Base-by-base conservation (phyloP, 2,113 vertebrate species). In the Silurus glanis region DNA sequence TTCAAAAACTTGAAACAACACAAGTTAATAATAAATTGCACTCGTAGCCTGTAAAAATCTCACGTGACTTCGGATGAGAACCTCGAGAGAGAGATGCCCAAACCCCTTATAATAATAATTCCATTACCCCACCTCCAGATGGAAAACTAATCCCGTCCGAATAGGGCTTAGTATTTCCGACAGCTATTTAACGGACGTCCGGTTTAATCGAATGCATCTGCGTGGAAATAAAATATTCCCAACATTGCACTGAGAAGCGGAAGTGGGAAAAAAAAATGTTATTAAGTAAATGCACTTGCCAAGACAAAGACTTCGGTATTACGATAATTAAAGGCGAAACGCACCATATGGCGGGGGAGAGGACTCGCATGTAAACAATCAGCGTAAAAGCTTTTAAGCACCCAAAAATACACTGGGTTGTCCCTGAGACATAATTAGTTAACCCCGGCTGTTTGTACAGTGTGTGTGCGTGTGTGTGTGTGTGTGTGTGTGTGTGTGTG, bases 301-400 rank as follows among this genome's bases (percentile, higher is more conserved):
- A 91, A 93, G 92, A 94, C 94, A 94, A 94, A 95, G 93, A 93
- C 93, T 92, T 83, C 88, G 89, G 93, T 94, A 92, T 94, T 94
- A 95, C 93, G 92, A 92, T 95, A 94, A 95, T 95, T 94, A 95
- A 95, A 95, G 93, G 88, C 91, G 92, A 93, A 91, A 92, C 61
- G 87, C 90, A 85, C 91, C 94, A 95, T 95, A 94, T 94, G 94
- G 94, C 80, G 90, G 91, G 91, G 90, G 91, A 91, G 90, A 94
- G 88, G 88, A 94, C 90, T 87, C 9, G 88, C 89, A 83, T 90
- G 91, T 91, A 94, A 94, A 95, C 93, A 95, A 95, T 95, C 92
- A 93, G 87, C 90, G 12, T 94, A 92, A 94, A 94, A 95, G 94
- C 94, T 91, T 93, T 83, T 88, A 87, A 86, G 91, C 87, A 86